These are phyloP conservation scores for Diadegma fenestrale DNA, from an alignment of 2,888 invertebrate species.

Conservation along the genomic window DNA sequence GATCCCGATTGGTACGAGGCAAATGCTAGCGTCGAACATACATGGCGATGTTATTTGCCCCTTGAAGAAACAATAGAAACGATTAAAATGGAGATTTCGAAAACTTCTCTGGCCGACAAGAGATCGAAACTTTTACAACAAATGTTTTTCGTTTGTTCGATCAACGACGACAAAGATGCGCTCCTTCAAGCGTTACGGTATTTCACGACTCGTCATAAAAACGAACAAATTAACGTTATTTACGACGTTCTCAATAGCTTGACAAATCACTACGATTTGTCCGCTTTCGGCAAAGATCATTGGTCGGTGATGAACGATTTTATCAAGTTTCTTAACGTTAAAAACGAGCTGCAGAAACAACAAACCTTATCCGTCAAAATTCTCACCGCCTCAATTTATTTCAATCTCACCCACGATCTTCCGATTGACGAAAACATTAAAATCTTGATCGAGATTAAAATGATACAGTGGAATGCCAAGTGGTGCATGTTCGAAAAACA, in stretches of 20 bases:
- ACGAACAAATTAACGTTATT: slow-evolving; percentile 75
- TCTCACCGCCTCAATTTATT: slow-evolving; percentile 69
- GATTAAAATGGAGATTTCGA: slow-evolving; percentile 74
- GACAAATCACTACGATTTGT: slow-evolving; percentile 69
- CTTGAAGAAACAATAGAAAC: slow-evolving; percentile 71
- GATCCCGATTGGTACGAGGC: slow-evolving; percentile 23
- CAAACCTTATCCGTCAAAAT: slow-evolving; percentile 14
- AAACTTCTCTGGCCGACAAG: slow-evolving; percentile 48
- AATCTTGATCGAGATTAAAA: slow-evolving; percentile 16
- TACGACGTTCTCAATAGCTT: slow-evolving; percentile 65
- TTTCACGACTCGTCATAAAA: slow-evolving; percentile 77
- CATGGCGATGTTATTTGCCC: slow-evolving; percentile 78
- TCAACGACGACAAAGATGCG: slow-evolving; percentile 78
- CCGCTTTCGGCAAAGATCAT: slow-evolving; percentile 71
- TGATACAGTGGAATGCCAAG: slow-evolving; percentile 36
- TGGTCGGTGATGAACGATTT: slow-evolving; percentile 79
- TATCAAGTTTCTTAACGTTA: slow-evolving; percentile 66
- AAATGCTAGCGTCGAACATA: neutral
- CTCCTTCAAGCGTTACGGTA: slow-evolving; percentile 76
- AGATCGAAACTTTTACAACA: slow-evolving; percentile 71
- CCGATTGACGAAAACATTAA: slow-evolving; percentile 67
- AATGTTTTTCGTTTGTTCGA: slow-evolving; percentile 78
- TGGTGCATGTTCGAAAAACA: slow-evolving; percentile 72
- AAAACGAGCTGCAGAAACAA: neutral
- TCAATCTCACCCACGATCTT: slow-evolving; percentile 64